Evolutionary conservation across 2,113 vertebrate species (phyloP).

Genomic region (Emydura subglobosa): DNA sequence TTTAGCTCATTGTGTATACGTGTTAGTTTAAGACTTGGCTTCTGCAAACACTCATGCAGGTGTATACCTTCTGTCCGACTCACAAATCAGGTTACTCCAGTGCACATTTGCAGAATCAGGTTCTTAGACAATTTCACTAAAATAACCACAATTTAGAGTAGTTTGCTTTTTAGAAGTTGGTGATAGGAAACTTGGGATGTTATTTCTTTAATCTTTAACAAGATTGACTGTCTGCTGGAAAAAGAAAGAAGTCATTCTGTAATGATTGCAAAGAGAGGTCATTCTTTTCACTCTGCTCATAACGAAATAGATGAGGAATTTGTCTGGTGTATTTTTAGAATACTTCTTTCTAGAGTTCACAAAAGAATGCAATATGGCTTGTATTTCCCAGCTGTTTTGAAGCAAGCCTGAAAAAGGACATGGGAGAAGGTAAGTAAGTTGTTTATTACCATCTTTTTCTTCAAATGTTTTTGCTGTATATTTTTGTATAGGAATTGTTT

Average conservation of each 20-base stretch:
- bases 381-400: background rate
- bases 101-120: accelerated
- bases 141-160: background rate
- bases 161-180: background rate
- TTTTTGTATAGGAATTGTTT: background rate
- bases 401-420: background rate
- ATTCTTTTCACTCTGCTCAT: background rate
- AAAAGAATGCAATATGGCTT: background rate
- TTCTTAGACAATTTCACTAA: background rate
- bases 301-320: background rate
- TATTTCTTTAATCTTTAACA: background rate
- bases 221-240: background rate
- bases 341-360: background rate
- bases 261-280: background rate
- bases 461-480: background rate
- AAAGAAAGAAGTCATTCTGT: background rate
- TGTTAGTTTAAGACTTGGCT: background rate
- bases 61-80: background rate
- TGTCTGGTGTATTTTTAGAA: background rate
- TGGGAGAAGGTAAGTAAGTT: background rate
- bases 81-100: background rate
- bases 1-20: background rate
- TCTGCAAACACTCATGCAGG: background rate
- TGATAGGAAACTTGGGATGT: background rate
- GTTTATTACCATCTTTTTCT: background rate